A percentile compares a stretch with the other conserved stretches of the same genome.
Conservation (phyloP, 2,113 vertebrate genomes). For the Tauraco erythrolophus region DNA sequence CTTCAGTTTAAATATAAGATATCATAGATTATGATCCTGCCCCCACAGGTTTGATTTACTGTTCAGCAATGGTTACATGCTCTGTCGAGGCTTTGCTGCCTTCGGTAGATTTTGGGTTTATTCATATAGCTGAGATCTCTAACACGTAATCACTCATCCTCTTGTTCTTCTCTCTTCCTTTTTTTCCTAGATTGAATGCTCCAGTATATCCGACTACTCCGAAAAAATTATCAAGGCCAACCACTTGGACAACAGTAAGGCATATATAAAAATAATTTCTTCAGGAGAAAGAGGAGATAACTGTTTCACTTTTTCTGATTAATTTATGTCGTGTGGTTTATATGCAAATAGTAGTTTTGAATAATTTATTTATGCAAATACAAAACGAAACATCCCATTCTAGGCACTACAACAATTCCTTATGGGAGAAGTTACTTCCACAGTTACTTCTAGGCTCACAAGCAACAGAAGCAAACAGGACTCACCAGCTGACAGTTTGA, state of each 20-base stretch:
- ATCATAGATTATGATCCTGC: background rate
- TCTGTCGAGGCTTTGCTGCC: background rate
- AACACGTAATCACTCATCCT: background rate
- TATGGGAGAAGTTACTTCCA: background rate
- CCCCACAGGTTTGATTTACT: background rate
- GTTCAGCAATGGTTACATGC: background rate
- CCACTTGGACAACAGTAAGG: slow-evolving; percentile 95
- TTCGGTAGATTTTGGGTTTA: background rate
- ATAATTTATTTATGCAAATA: background rate
- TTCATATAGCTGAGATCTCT: background rate
- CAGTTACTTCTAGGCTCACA: background rate
- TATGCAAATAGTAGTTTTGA: background rate
- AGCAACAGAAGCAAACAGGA: background rate
- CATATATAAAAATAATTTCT: background rate
- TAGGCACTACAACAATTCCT: background rate
- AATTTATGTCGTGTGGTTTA: background rate
- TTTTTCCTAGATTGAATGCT: slow-evolving; percentile 91
- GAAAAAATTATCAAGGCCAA: slow-evolving; percentile 99
- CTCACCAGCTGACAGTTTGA: background rate
- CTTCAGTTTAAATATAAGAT: background rate
- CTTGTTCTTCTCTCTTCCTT: background rate
- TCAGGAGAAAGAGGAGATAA: background rate
- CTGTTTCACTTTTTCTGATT: background rate
- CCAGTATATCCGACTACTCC: slow-evolving; percentile 98
- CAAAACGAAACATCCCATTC: background rate